Evolutionary conservation across 2,797 vertebrate genomes (phyloP).

Genomic region (Rhinichthys osculus): DNA sequence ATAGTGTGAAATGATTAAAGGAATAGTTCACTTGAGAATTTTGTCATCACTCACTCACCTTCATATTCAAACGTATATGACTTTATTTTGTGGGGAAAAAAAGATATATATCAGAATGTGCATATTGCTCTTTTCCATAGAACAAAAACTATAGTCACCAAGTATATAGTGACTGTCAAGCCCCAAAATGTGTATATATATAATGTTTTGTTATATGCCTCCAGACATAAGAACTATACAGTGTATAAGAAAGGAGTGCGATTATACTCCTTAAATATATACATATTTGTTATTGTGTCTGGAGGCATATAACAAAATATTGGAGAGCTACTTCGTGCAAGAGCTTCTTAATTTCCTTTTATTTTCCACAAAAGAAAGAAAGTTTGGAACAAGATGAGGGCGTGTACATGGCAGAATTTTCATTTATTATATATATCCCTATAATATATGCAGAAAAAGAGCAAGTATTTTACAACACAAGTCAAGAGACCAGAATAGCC

Average conservation of each 20-base stretch:
- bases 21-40: slow-evolving; percentile 1
- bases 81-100: background rate
- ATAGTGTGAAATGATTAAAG: slow-evolving; percentile 7
- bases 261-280: too few species aligned
- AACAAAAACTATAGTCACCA: background rate
- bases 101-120: background rate
- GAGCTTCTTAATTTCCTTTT: background rate
- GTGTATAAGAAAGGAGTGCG: too few species aligned
- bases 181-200: too few species aligned
- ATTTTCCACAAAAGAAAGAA: background rate
- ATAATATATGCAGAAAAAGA: background rate
- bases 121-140: background rate
- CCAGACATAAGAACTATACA: too few species aligned
- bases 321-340: background rate
- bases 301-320: background rate
- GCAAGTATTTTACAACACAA: slow-evolving; percentile 9
- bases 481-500: background rate
- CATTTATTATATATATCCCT: background rate
- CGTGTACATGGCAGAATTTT: background rate
- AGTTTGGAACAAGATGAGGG: background rate
- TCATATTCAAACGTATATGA: background rate
- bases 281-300: background rate
- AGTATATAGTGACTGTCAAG: background rate
- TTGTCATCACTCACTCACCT: background rate
- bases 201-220: too few species aligned